Evolutionary conservation across 2,888 invertebrate species (phyloP).

Genomic region (Pyrrhosoma nymphula): DNA sequence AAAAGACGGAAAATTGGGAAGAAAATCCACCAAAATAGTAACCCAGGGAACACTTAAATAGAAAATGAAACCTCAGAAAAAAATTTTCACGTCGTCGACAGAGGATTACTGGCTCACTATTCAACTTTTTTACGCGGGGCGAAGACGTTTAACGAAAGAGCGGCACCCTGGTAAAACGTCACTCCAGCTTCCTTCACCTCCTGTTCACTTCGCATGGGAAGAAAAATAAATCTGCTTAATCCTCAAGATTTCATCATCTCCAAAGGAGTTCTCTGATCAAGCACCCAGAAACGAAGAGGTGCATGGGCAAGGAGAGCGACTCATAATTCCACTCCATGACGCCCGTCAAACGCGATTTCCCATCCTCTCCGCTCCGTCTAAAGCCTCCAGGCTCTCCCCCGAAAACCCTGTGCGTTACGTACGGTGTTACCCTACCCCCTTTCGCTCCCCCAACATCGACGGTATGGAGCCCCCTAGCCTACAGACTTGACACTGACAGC

Average conservation of each 20-base stretch:
- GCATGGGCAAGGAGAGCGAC: not conserved
- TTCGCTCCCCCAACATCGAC: not conserved
- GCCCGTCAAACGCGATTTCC: constrained; percentile 15
- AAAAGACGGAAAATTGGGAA: not conserved
- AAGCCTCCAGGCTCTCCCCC: not conserved
- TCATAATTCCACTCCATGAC: not conserved
- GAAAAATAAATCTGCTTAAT: constrained; percentile 11
- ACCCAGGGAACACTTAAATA: not conserved
- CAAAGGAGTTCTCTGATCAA: not conserved
- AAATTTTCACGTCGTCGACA: not conserved
- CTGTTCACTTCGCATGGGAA: not conserved
- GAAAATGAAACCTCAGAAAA: constrained; percentile 10
- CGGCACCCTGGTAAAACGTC: not conserved
- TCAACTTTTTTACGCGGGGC: not conserved
- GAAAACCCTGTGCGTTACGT: constrained; percentile 10
- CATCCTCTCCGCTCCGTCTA: not conserved
- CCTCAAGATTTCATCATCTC: constrained; percentile 26
- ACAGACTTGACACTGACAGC: constrained; percentile 30
- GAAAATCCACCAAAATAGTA: not conserved
- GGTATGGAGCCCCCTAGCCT: not conserved
- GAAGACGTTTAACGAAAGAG: not conserved
- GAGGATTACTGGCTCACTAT: constrained; percentile 1
- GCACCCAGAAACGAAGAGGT: not conserved
- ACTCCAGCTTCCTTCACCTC: not conserved
- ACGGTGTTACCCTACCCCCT: not conserved